Conservation (phyloP, 30 jellyfish, hydroid and myxozoan genomes). For the Clytia hemisphaerica region DNA sequence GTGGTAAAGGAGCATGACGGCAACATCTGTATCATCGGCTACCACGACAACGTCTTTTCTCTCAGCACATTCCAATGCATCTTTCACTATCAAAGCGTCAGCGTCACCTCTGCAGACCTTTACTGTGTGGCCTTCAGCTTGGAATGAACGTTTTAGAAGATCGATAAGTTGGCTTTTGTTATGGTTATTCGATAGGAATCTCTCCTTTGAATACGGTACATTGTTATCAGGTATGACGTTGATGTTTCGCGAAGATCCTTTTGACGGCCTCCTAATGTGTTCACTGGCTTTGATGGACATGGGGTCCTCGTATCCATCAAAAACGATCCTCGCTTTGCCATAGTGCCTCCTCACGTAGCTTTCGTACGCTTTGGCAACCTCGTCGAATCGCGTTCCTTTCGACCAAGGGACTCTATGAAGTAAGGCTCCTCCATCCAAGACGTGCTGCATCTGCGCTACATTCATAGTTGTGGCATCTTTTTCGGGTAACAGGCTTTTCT, state of each 20-base stretch:
- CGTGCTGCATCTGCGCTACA: conserved; percentile 13
- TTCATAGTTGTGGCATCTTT: too few species aligned
- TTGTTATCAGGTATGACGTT: conserved; percentile 4
- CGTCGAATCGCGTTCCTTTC: conserved; percentile 12
- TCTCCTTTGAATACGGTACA: conserved; percentile 8
- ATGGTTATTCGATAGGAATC: too few species aligned
- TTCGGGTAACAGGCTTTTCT: too few species aligned
- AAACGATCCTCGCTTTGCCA: too few species aligned
- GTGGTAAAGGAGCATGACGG: conserved; percentile 16
- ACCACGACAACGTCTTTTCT: too few species aligned
- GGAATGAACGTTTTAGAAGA: not conserved
- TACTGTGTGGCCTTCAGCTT: too few species aligned
- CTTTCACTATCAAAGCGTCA: conserved; percentile 15
- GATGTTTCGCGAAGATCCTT: conserved; percentile 20
- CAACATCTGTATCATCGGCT: too few species aligned
- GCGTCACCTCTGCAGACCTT: conserved; percentile 19
- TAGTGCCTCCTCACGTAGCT: conserved; percentile 10
- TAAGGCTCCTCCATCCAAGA: too few species aligned
- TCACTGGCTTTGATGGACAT: conserved; percentile 15
- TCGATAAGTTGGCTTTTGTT: too few species aligned
- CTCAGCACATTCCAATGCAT: too few species aligned
- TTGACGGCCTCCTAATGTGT: conserved; percentile 18
- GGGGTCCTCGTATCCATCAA: conserved; percentile 43
- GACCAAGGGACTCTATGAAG: too few species aligned
- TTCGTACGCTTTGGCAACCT: conserved; percentile 13